Evolutionary conservation across 2,797 vertebrate genomes (phyloP), one percentile per base, ranked within the genome.

Genomic region (Chrosomus eos): DNA sequence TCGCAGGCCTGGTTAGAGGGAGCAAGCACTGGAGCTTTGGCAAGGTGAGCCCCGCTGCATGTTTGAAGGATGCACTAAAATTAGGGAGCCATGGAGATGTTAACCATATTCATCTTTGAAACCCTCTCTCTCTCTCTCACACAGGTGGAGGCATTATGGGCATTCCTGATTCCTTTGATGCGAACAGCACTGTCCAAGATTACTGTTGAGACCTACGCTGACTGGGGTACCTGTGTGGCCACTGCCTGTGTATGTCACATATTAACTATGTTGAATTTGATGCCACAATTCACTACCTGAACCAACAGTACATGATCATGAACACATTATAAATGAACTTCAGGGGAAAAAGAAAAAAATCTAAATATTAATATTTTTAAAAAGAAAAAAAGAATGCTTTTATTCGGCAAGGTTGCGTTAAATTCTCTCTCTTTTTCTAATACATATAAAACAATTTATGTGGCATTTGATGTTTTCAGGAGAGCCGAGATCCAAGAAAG

Each of bases 401-500:
- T 19, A 53, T 53, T 53, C 7, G 7, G 19, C 51, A 53, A 21
- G 19, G 7, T 53, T 53, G 7, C 19, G 11, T 53, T 10, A 58
- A 58, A 23, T 55, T 45, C 4, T 14, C 13, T 48, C 1, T 16
- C 14, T 48, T 14, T 48, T 5, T 48, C 14, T 16, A 48, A 16
- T 48, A 48, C 45, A 48, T 48, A 48, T 48, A 48, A 48, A 48
- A 5, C 45, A 48, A 48, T 51, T 51, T 19, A 7, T 19, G 48
- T 19, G 21, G 23, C 8, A 8, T 7, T 72, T 85, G 89, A 85
- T 88, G 55, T 85, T 70, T 88, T 90, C 87, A 99, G 98, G 98
- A 99, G 93, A 98, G 98, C 91, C 95, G 97, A 89, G 98, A 99
- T 92, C 97, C 98, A 70, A 95, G 97, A 88, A 99, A 99, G 85